Conservation (phyloP, 2,797 vertebrate genomes). For the Craterocephalus amniculus region DNA sequence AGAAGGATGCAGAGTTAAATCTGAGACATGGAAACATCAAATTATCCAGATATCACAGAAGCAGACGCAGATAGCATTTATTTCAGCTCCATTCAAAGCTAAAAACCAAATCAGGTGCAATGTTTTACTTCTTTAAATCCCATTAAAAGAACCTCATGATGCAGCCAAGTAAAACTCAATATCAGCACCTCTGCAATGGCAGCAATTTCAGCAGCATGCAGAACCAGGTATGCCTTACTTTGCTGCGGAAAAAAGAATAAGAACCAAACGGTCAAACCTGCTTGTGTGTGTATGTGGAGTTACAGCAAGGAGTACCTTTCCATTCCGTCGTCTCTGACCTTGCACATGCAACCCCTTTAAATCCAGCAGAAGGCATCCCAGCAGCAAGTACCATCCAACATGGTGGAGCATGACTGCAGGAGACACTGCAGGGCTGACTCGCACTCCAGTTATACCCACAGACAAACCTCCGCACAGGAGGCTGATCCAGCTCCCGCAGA, state of each 20-base stretch:
- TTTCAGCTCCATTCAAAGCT: not conserved
- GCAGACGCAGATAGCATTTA: not conserved
- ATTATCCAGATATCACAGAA: too few species aligned
- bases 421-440: conserved; percentile 48
- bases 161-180: not conserved
- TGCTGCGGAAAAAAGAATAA: not conserved
- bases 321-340: conserved; percentile 48
- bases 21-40: too few species aligned
- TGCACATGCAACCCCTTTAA: conserved; percentile 55
- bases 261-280: not conserved
- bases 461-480: conserved; percentile 46
- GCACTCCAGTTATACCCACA: conserved; percentile 46
- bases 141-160: conserved; percentile 1
- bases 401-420: conserved; percentile 71
- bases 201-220: not conserved
- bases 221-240: not conserved
- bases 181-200: conserved; percentile 1
- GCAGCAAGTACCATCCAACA: conserved; percentile 65
- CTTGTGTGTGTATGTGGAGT: not conserved
- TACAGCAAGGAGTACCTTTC: conserved; percentile 66
- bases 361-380: conserved; percentile 75
- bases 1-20: too few species aligned
- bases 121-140: not conserved
- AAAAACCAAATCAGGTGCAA: conserved; percentile 16
- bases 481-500: conserved; percentile 55